Evolutionary conservation across 2,888 invertebrate genomes (phyloP), one percentile per base, ranked within the genome.

Genomic region (Clivina fossor): DNA sequence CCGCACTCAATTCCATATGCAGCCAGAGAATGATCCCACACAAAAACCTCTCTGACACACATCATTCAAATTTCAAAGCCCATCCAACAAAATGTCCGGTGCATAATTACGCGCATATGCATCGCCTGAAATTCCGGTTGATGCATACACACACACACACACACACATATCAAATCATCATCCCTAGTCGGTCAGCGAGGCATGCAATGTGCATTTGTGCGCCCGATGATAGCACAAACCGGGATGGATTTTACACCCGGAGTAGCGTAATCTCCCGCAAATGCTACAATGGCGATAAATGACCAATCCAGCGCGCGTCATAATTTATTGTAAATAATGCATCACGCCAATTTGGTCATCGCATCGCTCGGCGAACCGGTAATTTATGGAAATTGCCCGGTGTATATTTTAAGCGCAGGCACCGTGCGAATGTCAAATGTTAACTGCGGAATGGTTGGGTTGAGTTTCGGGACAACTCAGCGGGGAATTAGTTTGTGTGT

Each of bases 251-350:
- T 41, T 40, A 40, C 40, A 50, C 41, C 30, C 30, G 40, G 18
- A 13, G 19, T 22, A 30, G 32, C 30, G 13, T 50, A 50, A 50
- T 50, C 50, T 50, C 50, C 30, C 18, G 50, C 28, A 50, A 50
- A 50, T 50, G 50, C 49, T 50, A 49, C 49, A 49, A 50, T 50
- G 32, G 50, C 50, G 50, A 50, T 50, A 50, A 50, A 50, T 50
- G 50, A 50, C 41, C 50, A 41, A 50, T 50, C 50, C 38, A 18
- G 13, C 11, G n/a, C 19, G 24, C 43, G 24, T 35, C 35, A 53
- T 53, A 33, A 53, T 41, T 53, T 44, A 53, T 41, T 43, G 51
- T 51, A 51, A 51, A 51, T 51, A 51, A 51, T 51, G 51, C 51
- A 51, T 41, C 49, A 49, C 49, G 38, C 28, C 30, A 49, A 49